Conservation (phyloP, 2,888 invertebrate genomes). For the Eilema caniola region DNA sequence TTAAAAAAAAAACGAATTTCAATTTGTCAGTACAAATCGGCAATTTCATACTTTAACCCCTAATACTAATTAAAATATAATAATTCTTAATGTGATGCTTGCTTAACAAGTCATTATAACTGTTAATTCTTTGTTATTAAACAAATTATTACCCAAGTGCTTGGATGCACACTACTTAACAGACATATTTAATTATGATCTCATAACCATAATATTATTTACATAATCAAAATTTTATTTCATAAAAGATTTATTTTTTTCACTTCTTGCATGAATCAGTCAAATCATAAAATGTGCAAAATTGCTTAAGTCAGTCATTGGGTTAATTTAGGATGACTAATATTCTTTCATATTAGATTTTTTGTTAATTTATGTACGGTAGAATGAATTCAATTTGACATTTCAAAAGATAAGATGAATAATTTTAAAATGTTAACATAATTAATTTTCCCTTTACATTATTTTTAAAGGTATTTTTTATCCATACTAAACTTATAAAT, state of each 20-base stretch:
- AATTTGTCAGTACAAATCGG: too few relatives aligned
- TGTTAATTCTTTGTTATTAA: constrained; percentile 17
- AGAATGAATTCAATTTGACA: too few relatives aligned
- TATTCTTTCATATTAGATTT: background rate
- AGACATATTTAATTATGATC: background rate
- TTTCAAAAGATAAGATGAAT: too few relatives aligned
- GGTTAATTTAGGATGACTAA: constrained; percentile 1
- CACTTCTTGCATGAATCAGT: constrained; percentile 15
- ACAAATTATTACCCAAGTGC: constrained; percentile 24
- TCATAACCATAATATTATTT: constrained; percentile 11
- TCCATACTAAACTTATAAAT: too few relatives aligned
- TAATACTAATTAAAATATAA: constrained; percentile 27
- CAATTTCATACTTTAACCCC: too few relatives aligned
- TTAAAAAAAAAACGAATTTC: too few relatives aligned
- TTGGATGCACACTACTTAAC: constrained; percentile 11
- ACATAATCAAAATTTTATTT: background rate
- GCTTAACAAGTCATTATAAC: constrained; percentile 17
- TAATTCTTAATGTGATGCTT: constrained; percentile 22
- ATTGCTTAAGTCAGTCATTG: background rate
- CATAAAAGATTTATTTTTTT: background rate
- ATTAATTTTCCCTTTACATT: background rate
- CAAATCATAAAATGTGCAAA: background rate
- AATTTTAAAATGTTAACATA: background rate
- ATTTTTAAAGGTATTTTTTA: background rate
- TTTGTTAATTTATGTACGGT: background rate